A percentile compares a stretch with the other conserved stretches of the same genome.
These are phyloP conservation scores for Dreissena polymorpha DNA, from an alignment of 1,140 invertebrate species.

Conservation along the genomic window DNA sequence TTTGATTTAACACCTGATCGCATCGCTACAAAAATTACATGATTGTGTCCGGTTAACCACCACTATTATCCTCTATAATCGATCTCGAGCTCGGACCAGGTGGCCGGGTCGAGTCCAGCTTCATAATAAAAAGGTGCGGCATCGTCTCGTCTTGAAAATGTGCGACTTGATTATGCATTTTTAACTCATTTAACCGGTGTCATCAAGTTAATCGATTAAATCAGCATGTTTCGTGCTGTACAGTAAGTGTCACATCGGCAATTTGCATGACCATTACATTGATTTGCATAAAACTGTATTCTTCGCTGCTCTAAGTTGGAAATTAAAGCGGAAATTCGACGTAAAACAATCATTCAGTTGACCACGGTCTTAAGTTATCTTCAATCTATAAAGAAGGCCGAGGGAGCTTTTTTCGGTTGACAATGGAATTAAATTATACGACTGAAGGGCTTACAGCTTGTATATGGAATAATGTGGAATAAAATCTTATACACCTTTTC, in stretches of 20 bases:
- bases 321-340: too few relatives aligned
- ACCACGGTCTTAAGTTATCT: too few relatives aligned
- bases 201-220: neutral
- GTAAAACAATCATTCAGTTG: too few relatives aligned
- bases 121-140: neutral
- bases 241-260: neutral
- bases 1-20: neutral
- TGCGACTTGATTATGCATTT: constrained; percentile 4
- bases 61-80: neutral
- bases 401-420: too few relatives aligned
- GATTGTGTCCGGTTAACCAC: neutral
- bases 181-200: constrained; percentile 7
- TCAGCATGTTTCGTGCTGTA: neutral
- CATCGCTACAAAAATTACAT: constrained; percentile 5
- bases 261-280: neutral
- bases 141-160: neutral
- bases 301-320: too few relatives aligned
- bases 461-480: neutral
- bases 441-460: constrained; percentile 1
- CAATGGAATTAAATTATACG: neutral
- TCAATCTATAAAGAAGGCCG: too few relatives aligned
- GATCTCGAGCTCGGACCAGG: neutral
- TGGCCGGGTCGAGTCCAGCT: neutral
- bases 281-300: too few relatives aligned
- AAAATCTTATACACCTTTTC: too few relatives aligned